These are phyloP conservation scores for Cactoblastis cactorum DNA, from an alignment of 2,888 invertebrate species.

Conservation along the genomic window DNA sequence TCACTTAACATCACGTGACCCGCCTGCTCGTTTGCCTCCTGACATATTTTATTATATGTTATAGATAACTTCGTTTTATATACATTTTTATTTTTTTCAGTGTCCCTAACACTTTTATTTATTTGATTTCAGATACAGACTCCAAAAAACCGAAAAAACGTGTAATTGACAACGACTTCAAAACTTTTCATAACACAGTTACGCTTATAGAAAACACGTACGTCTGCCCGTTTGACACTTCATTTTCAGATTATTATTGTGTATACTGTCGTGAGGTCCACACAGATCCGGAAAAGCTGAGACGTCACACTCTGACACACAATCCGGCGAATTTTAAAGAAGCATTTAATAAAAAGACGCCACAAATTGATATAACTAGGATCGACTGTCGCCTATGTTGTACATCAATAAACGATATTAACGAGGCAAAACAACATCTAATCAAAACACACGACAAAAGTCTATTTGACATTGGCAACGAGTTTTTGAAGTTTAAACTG, in stretches of 20 bases:
- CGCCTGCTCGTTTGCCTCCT: too few relatives aligned
- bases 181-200: conserved; percentile 50
- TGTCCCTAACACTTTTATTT: too few relatives aligned
- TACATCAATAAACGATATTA: conserved; percentile 53
- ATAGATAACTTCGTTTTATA: too few relatives aligned
- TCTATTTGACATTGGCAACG: conserved; percentile 47
- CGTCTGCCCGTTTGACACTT: conserved; percentile 59
- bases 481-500: conserved; percentile 58
- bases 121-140: conserved; percentile 16
- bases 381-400: conserved; percentile 61
- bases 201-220: conserved; percentile 57
- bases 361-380: conserved; percentile 64
- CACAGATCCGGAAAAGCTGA: conserved; percentile 54
- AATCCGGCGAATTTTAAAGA: conserved; percentile 50
- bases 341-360: conserved; percentile 57
- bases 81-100: too few relatives aligned
- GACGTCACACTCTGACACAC: conserved; percentile 59
- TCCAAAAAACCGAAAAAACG: conserved; percentile 22
- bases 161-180: conserved; percentile 46
- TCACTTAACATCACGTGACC: too few relatives aligned
- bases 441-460: conserved; percentile 37
- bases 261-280: conserved; percentile 44
- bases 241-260: conserved; percentile 66
- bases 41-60: too few relatives aligned
- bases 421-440: conserved; percentile 49